Evolutionary conservation across 2,888 invertebrate genomes (phyloP).

Genomic region (Cyclophora albipunctata): DNA sequence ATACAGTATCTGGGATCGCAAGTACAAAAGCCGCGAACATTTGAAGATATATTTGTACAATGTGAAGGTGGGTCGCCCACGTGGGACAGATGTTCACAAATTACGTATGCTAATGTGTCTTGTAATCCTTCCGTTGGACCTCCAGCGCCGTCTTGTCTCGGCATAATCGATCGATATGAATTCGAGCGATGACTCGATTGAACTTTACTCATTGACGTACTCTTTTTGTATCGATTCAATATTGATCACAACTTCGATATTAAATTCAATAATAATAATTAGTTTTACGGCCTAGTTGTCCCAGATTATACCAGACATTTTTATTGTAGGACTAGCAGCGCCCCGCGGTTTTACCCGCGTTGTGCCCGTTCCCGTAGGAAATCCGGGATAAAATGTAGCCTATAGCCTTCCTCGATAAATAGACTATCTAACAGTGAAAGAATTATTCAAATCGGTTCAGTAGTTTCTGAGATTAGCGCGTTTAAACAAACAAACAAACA

Average conservation of each 20-base stretch:
- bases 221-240: conserved; percentile 10
- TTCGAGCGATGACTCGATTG: conserved; percentile 23
- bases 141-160: conserved; percentile 48
- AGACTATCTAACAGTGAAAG: too few relatives aligned
- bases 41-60: conserved; percentile 35
- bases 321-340: too few relatives aligned
- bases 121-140: conserved; percentile 70
- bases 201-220: conserved; percentile 33
- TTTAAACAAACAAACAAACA: too few relatives aligned
- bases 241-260: neutral
- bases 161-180: conserved; percentile 59
- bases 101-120: conserved; percentile 69
- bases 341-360: too few relatives aligned
- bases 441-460: too few relatives aligned
- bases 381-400: too few relatives aligned
- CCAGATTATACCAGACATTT: too few relatives aligned
- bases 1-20: conserved; percentile 33
- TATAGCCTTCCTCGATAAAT: too few relatives aligned
- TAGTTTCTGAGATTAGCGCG: too few relatives aligned
- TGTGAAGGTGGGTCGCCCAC: conserved; percentile 29
- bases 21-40: conserved; percentile 39
- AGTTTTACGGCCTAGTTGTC: too few relatives aligned
- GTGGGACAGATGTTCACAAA: conserved; percentile 59
- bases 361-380: too few relatives aligned
- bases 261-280: too few relatives aligned